Base-by-base conservation (phyloP, 2,797 vertebrate species). In the Synanceia verrucosa region DNA sequence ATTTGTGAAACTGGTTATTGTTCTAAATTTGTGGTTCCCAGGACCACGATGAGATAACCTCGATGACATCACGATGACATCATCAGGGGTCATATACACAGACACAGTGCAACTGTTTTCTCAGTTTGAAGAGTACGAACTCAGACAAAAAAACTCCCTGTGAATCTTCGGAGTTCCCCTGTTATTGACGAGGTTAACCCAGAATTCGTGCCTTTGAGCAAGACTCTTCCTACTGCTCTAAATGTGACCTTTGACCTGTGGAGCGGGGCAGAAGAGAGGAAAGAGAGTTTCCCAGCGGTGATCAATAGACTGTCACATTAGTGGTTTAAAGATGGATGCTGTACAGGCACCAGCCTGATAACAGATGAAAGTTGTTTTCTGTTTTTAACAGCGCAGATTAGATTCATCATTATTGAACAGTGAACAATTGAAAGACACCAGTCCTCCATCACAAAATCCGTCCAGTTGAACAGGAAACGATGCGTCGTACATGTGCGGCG, bases 401-500 rank as follows among this genome's bases (percentile, higher is more conserved):
- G 1, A 55, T 39, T 18, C 2, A 51, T 41, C 5, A 1, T 33
- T 31, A 50, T 58, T 36, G 21, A 60, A 31, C 47, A 10, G 14
- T 43, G 37, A 23, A 4, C 14, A 31, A 28, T 21, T 60, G 46
- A n/a, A n/a, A n/a, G 4, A 19, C 39, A 44, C 3, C 34, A n/a
- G 36, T 37, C 14, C 26, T 62, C 11, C 14, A 55, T 46, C 23
- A 50, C 52, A 41, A n/a, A 41, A 34, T 12, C 1, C 14, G 11
- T 56, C 24, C 14, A 56, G 26, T 13, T 36, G 36, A 24, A 36
- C 69, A 71, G 76, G 65, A 84, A 81, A 59, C 9, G 67, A 70
- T 60, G 78, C n/a, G 4, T 55, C 53, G 29, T 56, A 18, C 63
- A 43, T 56, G 64, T 68, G 70, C 2, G 39, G 70, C 2, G 39